These are phyloP conservation scores for Cinclus mexicanus DNA, from an alignment of 2,113 vertebrate species.

Conservation along the genomic window DNA sequence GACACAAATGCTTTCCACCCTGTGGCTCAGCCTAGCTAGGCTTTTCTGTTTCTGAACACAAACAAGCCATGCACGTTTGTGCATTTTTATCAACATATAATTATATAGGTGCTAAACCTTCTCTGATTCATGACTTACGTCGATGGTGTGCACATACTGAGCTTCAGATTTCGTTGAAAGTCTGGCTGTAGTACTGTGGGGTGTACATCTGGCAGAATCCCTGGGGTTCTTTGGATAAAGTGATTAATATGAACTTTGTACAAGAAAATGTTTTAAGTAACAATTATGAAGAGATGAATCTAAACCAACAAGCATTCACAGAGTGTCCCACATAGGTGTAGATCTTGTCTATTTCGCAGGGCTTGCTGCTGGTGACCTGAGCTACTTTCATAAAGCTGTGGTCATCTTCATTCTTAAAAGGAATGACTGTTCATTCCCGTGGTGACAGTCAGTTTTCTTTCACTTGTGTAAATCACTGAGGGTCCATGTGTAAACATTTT, in stretches of 20 bases:
- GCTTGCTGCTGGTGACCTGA: neutral
- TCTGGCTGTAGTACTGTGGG: neutral
- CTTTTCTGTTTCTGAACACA: neutral
- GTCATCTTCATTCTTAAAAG: neutral
- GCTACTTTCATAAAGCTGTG: neutral
- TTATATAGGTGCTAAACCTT: neutral
- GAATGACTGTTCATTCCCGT: neutral
- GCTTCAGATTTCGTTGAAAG: neutral
- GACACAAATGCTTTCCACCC: neutral
- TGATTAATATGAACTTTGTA: neutral
- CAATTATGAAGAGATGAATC: neutral
- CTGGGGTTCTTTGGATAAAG: neutral
- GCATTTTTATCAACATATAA: neutral
- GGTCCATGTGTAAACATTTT: neutral
- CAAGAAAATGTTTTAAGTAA: neutral
- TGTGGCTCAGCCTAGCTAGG: neutral
- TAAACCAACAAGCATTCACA: neutral
- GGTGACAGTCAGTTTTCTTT: neutral
- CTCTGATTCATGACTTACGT: neutral
- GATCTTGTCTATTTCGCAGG: neutral
- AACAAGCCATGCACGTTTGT: neutral
- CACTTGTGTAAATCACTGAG: neutral
- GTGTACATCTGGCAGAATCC: neutral
- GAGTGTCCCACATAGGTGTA: neutral
- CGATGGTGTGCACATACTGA: too few species aligned